A percentile compares a stretch with the other conserved stretches of the same genome.
These are phyloP conservation scores for Morphnarchus princeps DNA, from an alignment of 2,113 vertebrate species.

Conservation along the genomic window DNA sequence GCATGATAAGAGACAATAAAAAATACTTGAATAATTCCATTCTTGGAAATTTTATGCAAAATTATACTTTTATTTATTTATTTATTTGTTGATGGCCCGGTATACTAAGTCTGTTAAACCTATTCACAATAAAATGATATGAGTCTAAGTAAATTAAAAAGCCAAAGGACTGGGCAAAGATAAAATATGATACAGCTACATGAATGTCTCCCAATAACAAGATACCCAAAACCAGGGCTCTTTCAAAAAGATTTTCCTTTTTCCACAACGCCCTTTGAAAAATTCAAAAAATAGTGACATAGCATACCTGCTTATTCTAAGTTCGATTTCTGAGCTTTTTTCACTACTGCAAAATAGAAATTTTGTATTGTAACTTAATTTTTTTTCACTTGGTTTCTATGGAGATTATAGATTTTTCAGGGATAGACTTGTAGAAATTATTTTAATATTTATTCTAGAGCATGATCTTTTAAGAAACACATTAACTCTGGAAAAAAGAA, in stretches of 20 bases:
- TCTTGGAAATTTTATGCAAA: not conserved
- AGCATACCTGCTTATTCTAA: not conserved
- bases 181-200: not conserved
- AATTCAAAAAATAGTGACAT: not conserved
- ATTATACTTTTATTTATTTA: not conserved
- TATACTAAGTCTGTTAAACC: not conserved
- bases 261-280: not conserved
- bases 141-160: not conserved
- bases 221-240: accelerated
- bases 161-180: not conserved
- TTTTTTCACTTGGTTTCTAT: not conserved
- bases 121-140: not conserved
- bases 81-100: not conserved
- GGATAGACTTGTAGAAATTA: not conserved
- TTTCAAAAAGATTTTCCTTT: not conserved
- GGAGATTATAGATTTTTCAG: not conserved
- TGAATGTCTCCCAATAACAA: not conserved
- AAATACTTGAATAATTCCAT: not conserved
- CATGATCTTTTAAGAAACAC: not conserved
- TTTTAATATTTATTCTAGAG: not conserved
- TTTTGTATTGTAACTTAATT: not conserved
- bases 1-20: not conserved
- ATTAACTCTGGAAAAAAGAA: not conserved
- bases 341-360: not conserved
- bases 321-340: not conserved